Percentiles rank a stretch among this genome's conserved stretches.
Evolutionary conservation across 2,113 vertebrate species (phyloP).

Genomic region (Phaethon lepturus): DNA sequence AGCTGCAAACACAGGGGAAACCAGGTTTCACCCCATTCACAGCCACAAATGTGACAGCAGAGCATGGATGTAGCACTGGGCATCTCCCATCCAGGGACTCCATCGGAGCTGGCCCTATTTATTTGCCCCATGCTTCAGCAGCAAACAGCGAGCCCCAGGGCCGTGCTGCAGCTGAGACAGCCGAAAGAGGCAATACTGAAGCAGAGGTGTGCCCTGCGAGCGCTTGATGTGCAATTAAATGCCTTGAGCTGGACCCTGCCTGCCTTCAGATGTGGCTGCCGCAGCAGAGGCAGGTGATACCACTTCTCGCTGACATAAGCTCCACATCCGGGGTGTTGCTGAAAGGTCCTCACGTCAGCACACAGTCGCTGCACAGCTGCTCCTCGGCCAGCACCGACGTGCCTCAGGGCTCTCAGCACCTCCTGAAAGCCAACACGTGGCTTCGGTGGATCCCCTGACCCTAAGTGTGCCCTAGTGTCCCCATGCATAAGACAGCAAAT

Average conservation of each 20-base stretch:
- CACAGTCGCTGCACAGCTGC: accelerated
- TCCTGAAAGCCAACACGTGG: neutral
- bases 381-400: accelerated
- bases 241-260: neutral
- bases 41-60: neutral
- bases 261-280: neutral
- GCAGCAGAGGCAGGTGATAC: accelerated
- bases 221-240: accelerated
- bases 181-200: neutral
- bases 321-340: accelerated
- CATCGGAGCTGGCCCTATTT: neutral
- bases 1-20: neutral
- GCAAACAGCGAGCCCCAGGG: neutral
- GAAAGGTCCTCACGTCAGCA: accelerated
- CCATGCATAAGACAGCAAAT: neutral
- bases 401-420: neutral
- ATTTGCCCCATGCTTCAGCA: neutral
- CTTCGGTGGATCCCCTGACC: neutral
- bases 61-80: neutral
- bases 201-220: neutral
- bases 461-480: neutral
- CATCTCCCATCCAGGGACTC: neutral
- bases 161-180: neutral
- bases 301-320: neutral
- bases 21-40: accelerated